Evolutionary conservation across 1,140 invertebrate species (phyloP), one percentile per base, ranked within the genome.

Genomic region (Drosophila varians): DNA sequence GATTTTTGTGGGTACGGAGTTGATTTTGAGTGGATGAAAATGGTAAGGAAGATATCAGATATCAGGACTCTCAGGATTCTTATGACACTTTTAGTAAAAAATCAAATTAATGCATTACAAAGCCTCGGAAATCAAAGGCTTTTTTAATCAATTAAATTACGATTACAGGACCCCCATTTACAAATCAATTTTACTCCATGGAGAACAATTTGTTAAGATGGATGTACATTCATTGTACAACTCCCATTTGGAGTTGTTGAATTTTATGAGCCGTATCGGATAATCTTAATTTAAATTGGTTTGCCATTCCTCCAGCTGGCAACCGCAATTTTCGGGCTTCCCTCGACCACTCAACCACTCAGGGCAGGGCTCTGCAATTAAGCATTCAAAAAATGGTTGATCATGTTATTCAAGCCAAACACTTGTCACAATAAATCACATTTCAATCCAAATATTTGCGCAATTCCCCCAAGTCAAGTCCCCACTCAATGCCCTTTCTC

Each of bases 401-500:
- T 71, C 68, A 49, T 71, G 68, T 71, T 71, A 71, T 70, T 71
- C 58, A 71, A 71, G 68, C 66, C 68, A 49, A 71, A 71, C 66
- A 58, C 65, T 71, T 71, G 68, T 60, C 68, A 71, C 55, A 70
- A 71, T 71, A 71, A 71, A 71, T 71, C 68, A 71, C 68, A 71
- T 71, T 71, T 71, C 68, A 71, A 71, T 71, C 68, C 66, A 71
- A 71, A 71, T 71, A 71, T 71, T 71, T 66, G 61, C 62, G 47
- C 62, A 66, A 66, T 66, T 66, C 62, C 60, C 60, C 60, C 62
- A 45, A 66, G 61, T 64, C 60, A 66, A 66, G 61, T 64, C 38
- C 43, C 55, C 55, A 57, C 46, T 36, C 19, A 38, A 18, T 12
- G 19, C 28, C 31, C 28, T 3, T n/a, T 23, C 18, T 6, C 19